phyloP scores from a whole-genome alignment of 2,888 invertebrate genomes.

The Carterocephalus palaemon region DNA sequence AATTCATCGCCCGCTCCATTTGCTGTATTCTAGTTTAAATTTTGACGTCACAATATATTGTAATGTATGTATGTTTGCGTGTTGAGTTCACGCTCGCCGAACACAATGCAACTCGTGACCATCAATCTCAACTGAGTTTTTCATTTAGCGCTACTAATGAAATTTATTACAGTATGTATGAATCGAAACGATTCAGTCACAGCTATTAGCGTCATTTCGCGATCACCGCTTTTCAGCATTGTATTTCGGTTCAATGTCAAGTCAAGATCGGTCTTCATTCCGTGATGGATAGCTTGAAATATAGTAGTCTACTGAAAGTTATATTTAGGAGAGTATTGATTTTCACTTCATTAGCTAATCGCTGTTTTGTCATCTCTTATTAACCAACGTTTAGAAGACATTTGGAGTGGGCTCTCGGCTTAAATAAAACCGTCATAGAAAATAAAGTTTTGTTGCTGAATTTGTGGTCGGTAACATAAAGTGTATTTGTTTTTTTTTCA shows the following conservation, averaged over 20 bases:
- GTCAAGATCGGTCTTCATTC: not conserved
- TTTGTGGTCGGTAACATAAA: no score
- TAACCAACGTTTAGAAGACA: no score
- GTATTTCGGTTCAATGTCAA: conserved; percentile 40
- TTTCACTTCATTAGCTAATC: conserved; percentile 16
- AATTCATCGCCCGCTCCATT: no score
- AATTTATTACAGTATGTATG: conserved; percentile 16
- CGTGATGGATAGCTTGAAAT: conserved; percentile 4
- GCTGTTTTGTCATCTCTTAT: conserved; percentile 7
- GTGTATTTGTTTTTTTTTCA: no score
- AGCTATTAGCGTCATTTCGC: conserved; percentile 51
- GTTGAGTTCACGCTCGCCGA: not conserved
- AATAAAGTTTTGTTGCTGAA: no score
- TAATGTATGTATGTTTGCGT: not conserved
- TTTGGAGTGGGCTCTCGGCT: no score
- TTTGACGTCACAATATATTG: conserved; percentile 5
- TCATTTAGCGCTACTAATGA: conserved; percentile 10
- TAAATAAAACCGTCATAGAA: no score
- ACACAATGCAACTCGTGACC: conserved; percentile 1
- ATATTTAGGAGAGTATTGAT: conserved; percentile 13
- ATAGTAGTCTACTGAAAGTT: conserved; percentile 3
- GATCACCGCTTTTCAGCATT: conserved; percentile 42
- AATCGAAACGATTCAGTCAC: conserved; percentile 34
- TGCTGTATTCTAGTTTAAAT: not conserved
- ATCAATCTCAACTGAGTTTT: conserved; percentile 6